Conservation (phyloP, 2,888 invertebrate species). For the Sericinus montela region DNA sequence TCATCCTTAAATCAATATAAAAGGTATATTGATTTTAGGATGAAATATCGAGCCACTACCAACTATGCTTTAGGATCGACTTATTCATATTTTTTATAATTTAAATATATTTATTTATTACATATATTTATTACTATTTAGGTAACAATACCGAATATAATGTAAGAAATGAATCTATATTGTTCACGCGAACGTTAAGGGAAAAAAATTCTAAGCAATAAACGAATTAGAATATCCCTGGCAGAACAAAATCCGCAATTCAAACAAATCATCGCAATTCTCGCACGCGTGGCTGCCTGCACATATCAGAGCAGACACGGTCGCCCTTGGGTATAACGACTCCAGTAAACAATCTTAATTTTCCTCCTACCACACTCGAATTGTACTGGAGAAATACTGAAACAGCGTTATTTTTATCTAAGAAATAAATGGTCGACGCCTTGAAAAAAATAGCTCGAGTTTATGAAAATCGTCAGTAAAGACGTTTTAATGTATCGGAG, state of each 20-base stretch:
- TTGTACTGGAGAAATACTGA: not conserved
- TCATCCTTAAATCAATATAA: too few relatives aligned
- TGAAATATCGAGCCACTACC: too few relatives aligned
- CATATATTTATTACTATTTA: too few relatives aligned
- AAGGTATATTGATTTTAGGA: too few relatives aligned
- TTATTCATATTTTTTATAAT: too few relatives aligned
- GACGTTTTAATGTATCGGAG: not conserved
- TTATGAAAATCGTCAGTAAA: not conserved
- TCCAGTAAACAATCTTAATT: slow-evolving; percentile 11
- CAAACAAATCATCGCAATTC: slow-evolving; percentile 1
- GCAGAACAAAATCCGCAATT: not conserved
- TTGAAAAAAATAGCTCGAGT: not conserved
- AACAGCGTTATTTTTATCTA: not conserved
- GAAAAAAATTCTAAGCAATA: not conserved
- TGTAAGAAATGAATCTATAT: too few relatives aligned
- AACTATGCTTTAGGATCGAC: too few relatives aligned
- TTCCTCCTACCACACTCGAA: not conserved
- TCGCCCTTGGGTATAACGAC: not conserved
- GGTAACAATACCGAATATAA: too few relatives aligned
- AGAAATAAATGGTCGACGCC: not conserved
- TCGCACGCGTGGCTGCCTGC: not conserved
- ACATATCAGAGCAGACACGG: not conserved
- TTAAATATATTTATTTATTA: too few relatives aligned
- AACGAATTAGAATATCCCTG: not conserved
- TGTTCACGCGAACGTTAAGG: too few relatives aligned